Conservation (phyloP, 1,140 invertebrate species). For the Dryas iulia region DNA sequence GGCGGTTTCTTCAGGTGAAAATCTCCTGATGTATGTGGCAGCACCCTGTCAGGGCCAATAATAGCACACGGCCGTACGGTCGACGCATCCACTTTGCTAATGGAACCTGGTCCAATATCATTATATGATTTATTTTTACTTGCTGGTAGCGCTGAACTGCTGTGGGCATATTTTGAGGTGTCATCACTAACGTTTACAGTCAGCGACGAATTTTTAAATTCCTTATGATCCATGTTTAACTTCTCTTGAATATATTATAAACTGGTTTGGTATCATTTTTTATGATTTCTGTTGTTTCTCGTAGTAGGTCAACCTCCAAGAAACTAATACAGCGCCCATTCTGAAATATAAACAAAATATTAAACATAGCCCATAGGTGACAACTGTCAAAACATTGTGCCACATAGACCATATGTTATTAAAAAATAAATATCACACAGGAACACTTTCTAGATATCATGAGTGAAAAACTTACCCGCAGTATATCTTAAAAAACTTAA, state of each 20-base stretch:
- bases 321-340: slow-evolving; percentile 42
- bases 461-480: slow-evolving; percentile 44
- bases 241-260: slow-evolving; percentile 25
- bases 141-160: slow-evolving; percentile 45
- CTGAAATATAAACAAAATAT: slow-evolving; percentile 78
- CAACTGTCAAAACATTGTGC: slow-evolving; percentile 78
- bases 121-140: slow-evolving; percentile 62
- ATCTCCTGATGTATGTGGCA: slow-evolving; percentile 50
- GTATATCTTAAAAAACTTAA: slow-evolving; percentile 44
- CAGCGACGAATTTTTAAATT: slow-evolving; percentile 56
- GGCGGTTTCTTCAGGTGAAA: slow-evolving; percentile 56
- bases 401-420: slow-evolving; percentile 59
- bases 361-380: slow-evolving; percentile 56
- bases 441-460: not conserved
- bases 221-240: slow-evolving; percentile 71
- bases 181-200: slow-evolving; percentile 59
- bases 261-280: slow-evolving; percentile 50
- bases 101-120: slow-evolving; percentile 58
- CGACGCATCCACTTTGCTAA: slow-evolving; percentile 63
- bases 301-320: slow-evolving; percentile 34
- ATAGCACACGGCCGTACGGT: slow-evolving; percentile 71
- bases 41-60: slow-evolving; percentile 71
- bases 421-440: not conserved
- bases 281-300: slow-evolving; percentile 16
- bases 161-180: slow-evolving; percentile 55